Base-by-base conservation (phyloP, 2,797 vertebrate genomes). In the Etheostoma nigrum region DNA sequence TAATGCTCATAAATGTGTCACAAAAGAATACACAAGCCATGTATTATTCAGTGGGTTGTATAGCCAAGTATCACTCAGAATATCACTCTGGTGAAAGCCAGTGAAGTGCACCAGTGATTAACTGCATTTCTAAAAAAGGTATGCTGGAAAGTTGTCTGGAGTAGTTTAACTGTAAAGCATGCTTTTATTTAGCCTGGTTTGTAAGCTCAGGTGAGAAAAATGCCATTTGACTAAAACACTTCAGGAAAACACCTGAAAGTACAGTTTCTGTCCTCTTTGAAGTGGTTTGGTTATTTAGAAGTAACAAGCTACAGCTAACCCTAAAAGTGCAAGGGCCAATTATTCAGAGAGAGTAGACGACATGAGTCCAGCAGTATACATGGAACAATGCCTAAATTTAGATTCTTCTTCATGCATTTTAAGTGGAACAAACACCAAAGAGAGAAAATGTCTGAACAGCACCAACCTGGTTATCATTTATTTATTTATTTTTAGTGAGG, bases 1-100 rank as follows among this genome's bases (percentile, higher is more conserved):
- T 42, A 61, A 68, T 16, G 54, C 25, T 67, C 64, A 52, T 72
- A 63, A 87, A 79, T 72, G 15, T 63, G 66, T 44, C 12, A 4
- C 55, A 67, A 57, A 47, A 67, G 66, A 79, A 61, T 58, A 76
- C 23, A 59, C 60, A 70, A 23, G 33, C 8, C 33, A 36, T 36
- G 33, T n/a, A 55, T 27, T 42, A 53, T 48, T 42, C 63, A 68
- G 54, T 2, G 0, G 36, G 47, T 30, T 61, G 49, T 62, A 69
- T 55, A 53, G 61, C 47, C 40, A 54, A 69, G 47, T 40, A 16
- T 67, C 53, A 8, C 16, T n/a, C 30, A 27, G 60, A 19, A 5
- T 30, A 25, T 45, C 42, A 6, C 23, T 27, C 59, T 25, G 42
- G 59, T 62, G 19, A 5, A 21, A 25, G 27, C 52, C 45, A 33